Base-by-base conservation (phyloP, 2,797 vertebrate species). In the Cyclopterus lumpus region DNA sequence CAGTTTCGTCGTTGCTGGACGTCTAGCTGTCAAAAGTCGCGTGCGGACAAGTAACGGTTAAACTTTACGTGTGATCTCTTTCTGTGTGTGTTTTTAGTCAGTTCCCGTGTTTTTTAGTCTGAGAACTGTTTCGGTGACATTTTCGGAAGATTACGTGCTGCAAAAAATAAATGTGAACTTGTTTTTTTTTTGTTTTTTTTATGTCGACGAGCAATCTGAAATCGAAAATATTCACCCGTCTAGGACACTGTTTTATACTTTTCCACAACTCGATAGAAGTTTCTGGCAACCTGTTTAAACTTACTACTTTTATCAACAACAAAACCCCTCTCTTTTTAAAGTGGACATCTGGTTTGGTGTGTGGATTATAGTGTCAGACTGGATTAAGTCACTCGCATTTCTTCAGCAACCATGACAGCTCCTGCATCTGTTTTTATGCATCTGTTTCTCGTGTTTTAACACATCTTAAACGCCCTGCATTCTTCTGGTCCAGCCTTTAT, bases 11-110 rank as follows among this genome's bases (percentile, higher is more conserved):
- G 58, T 46, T 16, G 70, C 86, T n/a, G 81, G 82, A 79, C 76
- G 81, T 89, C 79, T 82, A 88, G 88, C 90, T 93, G 91, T 93
- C 93, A 93, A 85, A 93, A 93, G 88, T 93, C 65, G 84, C 79
- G 79, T 83, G 85, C 77, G 80, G 81, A 51, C 75, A 58, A 73
- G 34, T 73, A 75, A 77, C 73, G 76, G 68, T 83, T 81, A 77
- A 91, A 92, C 85, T 89, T 89, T 71, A 72, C 55, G 26, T 79
- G 8, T 14, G 26, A 20, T 59, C 26, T 40, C 3, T 15, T 40
- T 14, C 38, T 40, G 38, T 64, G 10, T 1, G 3, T 68, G 58
- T 28, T 62, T 6, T 26, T 8, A 49, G 1, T n/a, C 42, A 34
- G 42, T 78, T 77, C 51, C 6, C 48, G 7, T 36, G 34, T 48